These are phyloP conservation scores for Machaerirhynchus nigripectus DNA, from an alignment of 2,113 vertebrate genomes.

Conservation along the genomic window DNA sequence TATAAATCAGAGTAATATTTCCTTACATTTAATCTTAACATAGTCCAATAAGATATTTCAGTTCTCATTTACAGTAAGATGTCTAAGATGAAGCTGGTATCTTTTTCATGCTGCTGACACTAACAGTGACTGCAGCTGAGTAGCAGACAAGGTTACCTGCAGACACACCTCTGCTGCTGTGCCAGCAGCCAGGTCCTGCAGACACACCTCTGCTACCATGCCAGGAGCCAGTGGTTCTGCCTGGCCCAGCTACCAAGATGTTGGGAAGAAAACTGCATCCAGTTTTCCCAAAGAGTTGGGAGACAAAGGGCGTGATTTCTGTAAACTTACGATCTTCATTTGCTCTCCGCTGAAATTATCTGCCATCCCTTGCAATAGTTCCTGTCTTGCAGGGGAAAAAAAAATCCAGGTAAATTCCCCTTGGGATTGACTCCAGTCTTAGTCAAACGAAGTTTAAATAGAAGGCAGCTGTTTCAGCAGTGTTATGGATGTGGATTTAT, in stretches of 20 bases:
- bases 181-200: not conserved
- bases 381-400: not conserved
- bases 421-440: not conserved
- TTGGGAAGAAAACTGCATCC: not conserved
- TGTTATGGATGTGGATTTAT: not conserved
- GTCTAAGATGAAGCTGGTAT: not conserved
- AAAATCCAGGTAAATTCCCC: not conserved
- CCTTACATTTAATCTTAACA: not conserved
- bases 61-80: not conserved
- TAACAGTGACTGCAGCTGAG: not conserved
- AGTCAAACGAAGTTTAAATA: not conserved
- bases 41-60: not conserved
- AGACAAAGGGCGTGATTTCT: not conserved
- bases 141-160: not conserved
- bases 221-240: not conserved
- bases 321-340: not conserved
- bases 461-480: not conserved
- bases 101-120: not conserved
- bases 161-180: not conserved
- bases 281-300: not conserved
- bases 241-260: not conserved
- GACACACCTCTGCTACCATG: not conserved
- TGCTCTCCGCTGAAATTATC: not conserved
- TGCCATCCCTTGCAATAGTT: not conserved
- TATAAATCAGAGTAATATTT: not conserved